Conservation (phyloP, 2,797 vertebrate genomes). For the Buceros bicornis region DNA sequence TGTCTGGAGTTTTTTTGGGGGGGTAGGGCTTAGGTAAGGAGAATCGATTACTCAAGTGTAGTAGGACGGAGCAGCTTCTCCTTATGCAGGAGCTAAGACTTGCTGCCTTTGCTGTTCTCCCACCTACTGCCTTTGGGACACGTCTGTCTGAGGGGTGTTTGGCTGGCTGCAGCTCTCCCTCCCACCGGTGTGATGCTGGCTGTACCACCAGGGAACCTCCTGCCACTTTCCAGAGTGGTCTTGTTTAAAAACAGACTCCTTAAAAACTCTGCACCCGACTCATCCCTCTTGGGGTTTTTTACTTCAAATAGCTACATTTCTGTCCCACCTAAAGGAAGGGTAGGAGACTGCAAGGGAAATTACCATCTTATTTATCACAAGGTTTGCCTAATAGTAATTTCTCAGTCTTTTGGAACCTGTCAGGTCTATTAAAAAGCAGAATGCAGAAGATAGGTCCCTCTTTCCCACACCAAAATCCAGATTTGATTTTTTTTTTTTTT, state of each 20-base stretch:
- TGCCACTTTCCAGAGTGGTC: not conserved
- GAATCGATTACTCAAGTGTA: not conserved
- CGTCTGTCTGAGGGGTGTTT: accelerated
- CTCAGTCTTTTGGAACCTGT: not conserved
- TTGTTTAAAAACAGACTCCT: not conserved
- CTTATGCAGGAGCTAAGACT: not conserved
- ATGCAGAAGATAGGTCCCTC: not conserved
- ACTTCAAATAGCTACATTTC: not conserved
- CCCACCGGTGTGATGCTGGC: accelerated
- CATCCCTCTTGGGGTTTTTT: not conserved
- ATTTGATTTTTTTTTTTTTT: not conserved
- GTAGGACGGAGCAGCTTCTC: not conserved
- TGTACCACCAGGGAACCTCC: not conserved
- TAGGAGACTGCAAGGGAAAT: not conserved
- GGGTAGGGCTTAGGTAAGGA: not conserved
- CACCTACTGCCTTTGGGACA: not conserved
- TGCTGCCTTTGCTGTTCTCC: not conserved
- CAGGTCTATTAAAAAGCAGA: not conserved
- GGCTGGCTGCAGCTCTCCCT: not conserved
- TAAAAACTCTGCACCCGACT: not conserved
- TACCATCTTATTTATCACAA: not conserved
- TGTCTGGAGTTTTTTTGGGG: not conserved
- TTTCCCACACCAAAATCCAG: not conserved
- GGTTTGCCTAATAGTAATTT: not conserved
- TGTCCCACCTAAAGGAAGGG: not conserved